phyloP scores from a whole-genome alignment of 2,797 vertebrate genomes.

The Brachyalestes nurse region DNA sequence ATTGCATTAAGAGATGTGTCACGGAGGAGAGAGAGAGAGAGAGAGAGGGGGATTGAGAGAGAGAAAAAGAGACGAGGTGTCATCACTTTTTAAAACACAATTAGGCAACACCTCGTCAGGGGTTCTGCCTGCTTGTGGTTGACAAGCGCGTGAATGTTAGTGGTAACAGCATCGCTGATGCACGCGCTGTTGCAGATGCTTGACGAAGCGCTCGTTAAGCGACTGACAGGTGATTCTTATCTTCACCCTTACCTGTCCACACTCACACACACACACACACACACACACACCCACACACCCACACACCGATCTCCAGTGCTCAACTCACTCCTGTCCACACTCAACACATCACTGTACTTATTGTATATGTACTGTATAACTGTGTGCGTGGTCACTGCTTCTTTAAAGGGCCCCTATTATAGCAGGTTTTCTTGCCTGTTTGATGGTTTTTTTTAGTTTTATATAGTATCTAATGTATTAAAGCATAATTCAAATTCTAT shows the following conservation, averaged over 20 bases:
- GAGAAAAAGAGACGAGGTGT: constrained; percentile 55
- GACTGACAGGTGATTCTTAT: constrained; percentile 84
- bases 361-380: background rate
- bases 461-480: too few species aligned
- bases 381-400: background rate
- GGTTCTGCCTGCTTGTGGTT: constrained; percentile 79
- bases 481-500: too few species aligned
- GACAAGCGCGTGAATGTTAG: constrained; percentile 82
- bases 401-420: background rate
- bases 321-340: constrained; percentile 82
- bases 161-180: constrained; percentile 67
- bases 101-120: constrained; percentile 92
- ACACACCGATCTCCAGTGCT: constrained; percentile 79
- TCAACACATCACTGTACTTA: constrained; percentile 74
- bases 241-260: constrained; percentile 80
- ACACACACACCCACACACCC: constrained; percentile 62
- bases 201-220: constrained; percentile 77
- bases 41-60: constrained; percentile 45
- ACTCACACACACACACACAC: constrained; percentile 43
- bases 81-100: constrained; percentile 88
- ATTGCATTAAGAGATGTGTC: constrained; percentile 85
- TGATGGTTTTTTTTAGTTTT: too few species aligned
- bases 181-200: constrained; percentile 64
- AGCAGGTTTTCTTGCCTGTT: too few species aligned
- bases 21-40: constrained; percentile 60